These are phyloP conservation scores for Barbus barbus DNA, from an alignment of 2,113 vertebrate genomes.

Conservation along the genomic window DNA sequence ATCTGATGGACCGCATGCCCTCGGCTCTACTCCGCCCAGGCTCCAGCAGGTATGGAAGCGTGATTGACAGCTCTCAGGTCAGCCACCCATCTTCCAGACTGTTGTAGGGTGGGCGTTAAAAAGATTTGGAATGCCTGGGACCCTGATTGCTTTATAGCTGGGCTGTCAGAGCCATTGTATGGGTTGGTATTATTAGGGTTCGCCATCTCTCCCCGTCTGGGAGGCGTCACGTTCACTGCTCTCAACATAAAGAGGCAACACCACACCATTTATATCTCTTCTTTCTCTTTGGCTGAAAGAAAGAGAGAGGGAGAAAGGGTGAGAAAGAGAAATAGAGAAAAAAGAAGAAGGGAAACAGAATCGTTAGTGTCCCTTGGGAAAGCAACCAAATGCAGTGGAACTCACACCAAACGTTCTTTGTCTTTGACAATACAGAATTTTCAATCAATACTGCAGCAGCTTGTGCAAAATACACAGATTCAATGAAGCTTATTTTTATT, in stretches of 20 bases:
- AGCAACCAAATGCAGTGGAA: slow-evolving; percentile 62
- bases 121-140: slow-evolving; percentile 79
- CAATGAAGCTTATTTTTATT: neutral
- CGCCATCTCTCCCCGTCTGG: slow-evolving; percentile 75
- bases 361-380: slow-evolving; percentile 66
- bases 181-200: slow-evolving; percentile 77
- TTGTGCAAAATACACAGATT: neutral
- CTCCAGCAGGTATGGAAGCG: slow-evolving; percentile 74
- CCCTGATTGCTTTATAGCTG: slow-evolving; percentile 79
- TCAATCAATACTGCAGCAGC: slow-evolving; percentile 35
- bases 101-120: slow-evolving; percentile 78
- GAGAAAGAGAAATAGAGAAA: neutral
- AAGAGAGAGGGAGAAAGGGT: slow-evolving; percentile 61
- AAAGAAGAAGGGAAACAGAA: slow-evolving; percentile 38
- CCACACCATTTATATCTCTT: slow-evolving; percentile 71
- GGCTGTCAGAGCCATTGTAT: slow-evolving; percentile 79
- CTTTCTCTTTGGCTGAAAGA: slow-evolving; percentile 72
- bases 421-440: slow-evolving; percentile 63
- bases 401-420: slow-evolving; percentile 55
- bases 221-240: slow-evolving; percentile 69
- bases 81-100: slow-evolving; percentile 75
- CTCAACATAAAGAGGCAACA: slow-evolving; percentile 74
- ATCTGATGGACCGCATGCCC: slow-evolving; percentile 77
- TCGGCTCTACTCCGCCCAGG: slow-evolving; percentile 69
- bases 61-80: slow-evolving; percentile 81